Evolutionary conservation across 2,888 invertebrate species (phyloP).

Genomic region (Dolichomitus sp.): DNA sequence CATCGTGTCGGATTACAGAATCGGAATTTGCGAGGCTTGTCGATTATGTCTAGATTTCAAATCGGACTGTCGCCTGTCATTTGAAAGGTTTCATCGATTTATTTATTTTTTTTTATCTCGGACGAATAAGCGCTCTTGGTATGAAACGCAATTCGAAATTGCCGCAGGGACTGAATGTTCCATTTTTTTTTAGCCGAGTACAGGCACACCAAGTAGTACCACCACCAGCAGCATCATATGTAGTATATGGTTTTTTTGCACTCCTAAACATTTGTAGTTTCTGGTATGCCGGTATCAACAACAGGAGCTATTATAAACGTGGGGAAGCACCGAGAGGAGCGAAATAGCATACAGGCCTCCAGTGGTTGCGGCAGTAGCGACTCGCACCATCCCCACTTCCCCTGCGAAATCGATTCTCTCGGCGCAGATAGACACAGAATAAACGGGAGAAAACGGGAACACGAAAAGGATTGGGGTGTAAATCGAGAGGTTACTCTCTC

Average conservation of each 20-base stretch:
- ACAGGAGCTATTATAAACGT: constrained; percentile 61
- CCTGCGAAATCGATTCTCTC: constrained; percentile 79
- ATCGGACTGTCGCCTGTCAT: constrained; percentile 30
- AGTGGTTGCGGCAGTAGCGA: constrained; percentile 48
- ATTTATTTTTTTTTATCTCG: constrained; percentile 31
- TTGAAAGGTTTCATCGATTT: constrained; percentile 38
- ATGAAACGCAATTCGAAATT: constrained; percentile 60
- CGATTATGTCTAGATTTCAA: constrained; percentile 56
- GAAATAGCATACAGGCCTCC: constrained; percentile 58
- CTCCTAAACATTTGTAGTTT: constrained; percentile 33
- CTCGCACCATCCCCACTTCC: constrained; percentile 22
- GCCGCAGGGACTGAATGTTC: constrained; percentile 61
- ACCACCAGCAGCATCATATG: constrained; percentile 15
- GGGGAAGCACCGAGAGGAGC: constrained; percentile 64
- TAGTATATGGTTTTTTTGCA: constrained; percentile 51
- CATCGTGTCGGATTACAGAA: constrained; percentile 46
- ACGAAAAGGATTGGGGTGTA: constrained; percentile 61
- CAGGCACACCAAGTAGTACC: constrained; percentile 21
- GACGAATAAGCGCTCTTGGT: constrained; percentile 8
- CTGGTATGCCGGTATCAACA: constrained; percentile 39
- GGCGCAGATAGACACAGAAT: constrained; percentile 75
- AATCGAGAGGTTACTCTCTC: constrained; percentile 64
- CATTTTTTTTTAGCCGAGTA: constrained; percentile 56
- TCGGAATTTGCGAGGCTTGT: constrained; percentile 54
- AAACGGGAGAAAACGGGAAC: constrained; percentile 70